A percentile compares a stretch with the other conserved stretches of the same genome.
phyloP scores from a whole-genome alignment of 2,113 vertebrate genomes.

The Coptodon bakossiorum region DNA sequence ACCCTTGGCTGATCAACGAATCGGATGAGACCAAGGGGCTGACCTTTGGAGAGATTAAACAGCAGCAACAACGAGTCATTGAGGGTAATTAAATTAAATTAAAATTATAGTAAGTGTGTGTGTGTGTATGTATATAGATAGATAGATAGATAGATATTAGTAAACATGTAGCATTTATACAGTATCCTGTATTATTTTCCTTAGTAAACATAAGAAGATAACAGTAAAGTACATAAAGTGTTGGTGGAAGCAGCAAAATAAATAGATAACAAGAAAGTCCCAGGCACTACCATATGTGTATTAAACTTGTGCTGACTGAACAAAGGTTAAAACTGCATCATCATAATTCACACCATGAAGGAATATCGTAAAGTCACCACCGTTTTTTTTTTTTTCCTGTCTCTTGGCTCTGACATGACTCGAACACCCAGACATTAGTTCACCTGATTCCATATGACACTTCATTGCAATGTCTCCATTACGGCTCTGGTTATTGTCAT shows the following conservation, averaged over 20 bases:
- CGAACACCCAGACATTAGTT: constrained; percentile 24
- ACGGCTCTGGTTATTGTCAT: constrained; percentile 48
- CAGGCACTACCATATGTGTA: background rate
- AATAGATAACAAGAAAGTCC: background rate
- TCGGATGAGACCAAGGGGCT: constrained; percentile 86
- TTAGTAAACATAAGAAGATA: background rate
- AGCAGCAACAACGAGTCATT: constrained; percentile 88
- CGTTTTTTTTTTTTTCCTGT: background rate
- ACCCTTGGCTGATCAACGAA: constrained; percentile 91
- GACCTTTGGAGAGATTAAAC: constrained; percentile 82
- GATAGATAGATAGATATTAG: fast-evolving
- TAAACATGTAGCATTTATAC: background rate
- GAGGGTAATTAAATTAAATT: constrained; percentile 72
- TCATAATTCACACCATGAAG: background rate
- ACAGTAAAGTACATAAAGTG: background rate
- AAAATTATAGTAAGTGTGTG: background rate
- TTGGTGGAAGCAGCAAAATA: background rate
- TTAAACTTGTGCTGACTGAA: background rate
- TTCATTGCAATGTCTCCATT: constrained; percentile 27
- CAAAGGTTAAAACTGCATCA: background rate
- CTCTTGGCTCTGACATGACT: constrained; percentile 4
- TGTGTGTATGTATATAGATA: background rate
- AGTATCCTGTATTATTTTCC: background rate
- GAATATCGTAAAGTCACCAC: background rate
- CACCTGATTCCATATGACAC: constrained; percentile 39